These are phyloP conservation scores for Drosophila vallismaia DNA, from an alignment of 2,888 invertebrate species.

Conservation along the genomic window DNA sequence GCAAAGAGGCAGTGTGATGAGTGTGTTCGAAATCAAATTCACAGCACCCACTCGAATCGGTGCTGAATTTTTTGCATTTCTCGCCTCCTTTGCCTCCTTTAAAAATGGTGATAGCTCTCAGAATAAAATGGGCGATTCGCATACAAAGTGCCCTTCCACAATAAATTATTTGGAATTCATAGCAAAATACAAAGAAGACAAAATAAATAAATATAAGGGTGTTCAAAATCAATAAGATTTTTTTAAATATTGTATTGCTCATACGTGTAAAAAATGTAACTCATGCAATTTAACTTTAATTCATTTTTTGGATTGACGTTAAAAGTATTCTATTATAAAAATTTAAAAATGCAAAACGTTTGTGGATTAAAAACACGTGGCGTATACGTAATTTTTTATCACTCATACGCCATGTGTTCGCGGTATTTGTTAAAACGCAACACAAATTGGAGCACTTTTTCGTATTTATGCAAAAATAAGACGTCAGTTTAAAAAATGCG, in stretches of 20 bases:
- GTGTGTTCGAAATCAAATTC: slow-evolving; percentile 23
- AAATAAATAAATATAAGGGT: background rate
- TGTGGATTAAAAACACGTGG: background rate
- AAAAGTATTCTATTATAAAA: background rate
- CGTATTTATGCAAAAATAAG: background rate
- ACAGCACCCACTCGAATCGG: background rate
- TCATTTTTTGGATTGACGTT: background rate
- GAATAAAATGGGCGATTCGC: slow-evolving; percentile 26
- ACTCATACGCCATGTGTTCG: slow-evolving; percentile 1
- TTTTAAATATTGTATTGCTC: no score
- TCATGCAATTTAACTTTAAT: no score
- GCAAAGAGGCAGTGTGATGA: slow-evolving; percentile 17
- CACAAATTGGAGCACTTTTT: background rate
- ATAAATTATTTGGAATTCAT: slow-evolving; percentile 42
- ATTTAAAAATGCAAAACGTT: background rate
- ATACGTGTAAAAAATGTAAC: background rate
- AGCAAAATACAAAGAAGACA: slow-evolving; percentile 21
- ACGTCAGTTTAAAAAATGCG: background rate
- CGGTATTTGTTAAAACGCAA: background rate
- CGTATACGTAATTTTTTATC: background rate
- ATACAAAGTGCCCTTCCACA: slow-evolving; percentile 23
- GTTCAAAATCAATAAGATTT: background rate
- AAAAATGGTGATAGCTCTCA: slow-evolving; percentile 38
- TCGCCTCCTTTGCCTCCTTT: slow-evolving; percentile 22
- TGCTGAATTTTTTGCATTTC: slow-evolving; percentile 51